Conservation (phyloP, 2,888 invertebrate species). For the Apotomis capreana region DNA sequence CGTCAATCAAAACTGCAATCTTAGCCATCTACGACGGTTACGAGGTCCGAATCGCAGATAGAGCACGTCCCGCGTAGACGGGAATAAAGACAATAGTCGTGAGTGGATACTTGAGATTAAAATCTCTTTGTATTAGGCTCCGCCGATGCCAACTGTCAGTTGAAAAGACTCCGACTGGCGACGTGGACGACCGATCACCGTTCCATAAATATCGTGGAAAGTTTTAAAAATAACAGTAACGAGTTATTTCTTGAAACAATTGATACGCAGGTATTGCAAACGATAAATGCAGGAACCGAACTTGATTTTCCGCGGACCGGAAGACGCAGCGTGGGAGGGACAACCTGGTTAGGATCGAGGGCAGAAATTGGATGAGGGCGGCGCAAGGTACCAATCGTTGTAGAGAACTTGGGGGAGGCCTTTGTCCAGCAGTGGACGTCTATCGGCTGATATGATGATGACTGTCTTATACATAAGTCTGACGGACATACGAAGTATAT, state of each 20-base stretch:
- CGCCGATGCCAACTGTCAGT: slow-evolving; percentile 50
- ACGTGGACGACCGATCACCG: slow-evolving; percentile 19
- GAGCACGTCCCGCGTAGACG: slow-evolving; percentile 63
- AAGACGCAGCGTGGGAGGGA: no score
- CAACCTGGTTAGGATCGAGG: no score
- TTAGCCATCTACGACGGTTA: slow-evolving; percentile 37
- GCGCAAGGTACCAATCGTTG: no score
- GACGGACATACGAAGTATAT: no score
- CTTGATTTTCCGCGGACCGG: no score
- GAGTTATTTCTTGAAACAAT: background rate
- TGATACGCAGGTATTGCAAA: background rate
- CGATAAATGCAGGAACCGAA: background rate
- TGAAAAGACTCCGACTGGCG: slow-evolving; percentile 37
- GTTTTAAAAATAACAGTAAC: slow-evolving; percentile 20
- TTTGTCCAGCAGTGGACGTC: no score
- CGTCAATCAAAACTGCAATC: slow-evolving; percentile 38
- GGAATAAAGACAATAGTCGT: slow-evolving; percentile 59
- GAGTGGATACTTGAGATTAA: slow-evolving; percentile 55
- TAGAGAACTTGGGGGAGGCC: no score
- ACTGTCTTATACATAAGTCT: no score
- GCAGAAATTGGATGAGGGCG: no score
- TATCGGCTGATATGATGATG: no score
- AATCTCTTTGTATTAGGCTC: slow-evolving; percentile 61
- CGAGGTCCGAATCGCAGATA: slow-evolving; percentile 63
- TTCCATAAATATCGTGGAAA: slow-evolving; percentile 16